Conservation (phyloP, 2,113 vertebrate genomes). For the Passer montanus region DNA sequence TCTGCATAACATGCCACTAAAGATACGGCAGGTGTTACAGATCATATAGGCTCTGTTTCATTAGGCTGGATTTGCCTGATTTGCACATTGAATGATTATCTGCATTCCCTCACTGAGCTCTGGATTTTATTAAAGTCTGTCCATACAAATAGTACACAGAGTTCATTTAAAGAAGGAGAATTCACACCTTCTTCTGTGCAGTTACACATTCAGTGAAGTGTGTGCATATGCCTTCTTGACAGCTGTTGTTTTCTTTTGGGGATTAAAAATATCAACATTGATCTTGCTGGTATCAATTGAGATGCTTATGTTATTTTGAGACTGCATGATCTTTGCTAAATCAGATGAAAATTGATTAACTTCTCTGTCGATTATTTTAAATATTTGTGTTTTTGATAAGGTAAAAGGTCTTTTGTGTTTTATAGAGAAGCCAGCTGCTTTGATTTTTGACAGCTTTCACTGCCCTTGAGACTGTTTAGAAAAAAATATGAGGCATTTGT, state of each 20-base stretch:
- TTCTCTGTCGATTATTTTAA: conserved; percentile 35
- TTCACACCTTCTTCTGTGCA: not conserved
- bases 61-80: not conserved
- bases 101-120: not conserved
- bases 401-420: not conserved
- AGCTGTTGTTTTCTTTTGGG: conserved; percentile 33
- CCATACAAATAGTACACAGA: not conserved
- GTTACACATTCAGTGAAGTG: conserved; percentile 36
- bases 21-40: not conserved
- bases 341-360: conserved; percentile 50
- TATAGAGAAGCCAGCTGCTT: conserved; percentile 13
- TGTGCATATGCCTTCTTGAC: conserved; percentile 36
- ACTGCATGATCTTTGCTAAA: not conserved
- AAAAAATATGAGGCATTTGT: conserved; percentile 40
- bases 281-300: conserved; percentile 33
- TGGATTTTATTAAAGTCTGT: not conserved
- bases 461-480: conserved; percentile 43
- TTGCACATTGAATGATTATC: not conserved
- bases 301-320: not conserved
- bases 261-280: conserved; percentile 55
- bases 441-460: conserved; percentile 62
- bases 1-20: not conserved
- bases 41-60: not conserved
- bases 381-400: conserved; percentile 28
- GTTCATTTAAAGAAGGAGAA: not conserved